Conservation (phyloP, 2,113 vertebrate genomes). For the Podiceps cristatus region DNA sequence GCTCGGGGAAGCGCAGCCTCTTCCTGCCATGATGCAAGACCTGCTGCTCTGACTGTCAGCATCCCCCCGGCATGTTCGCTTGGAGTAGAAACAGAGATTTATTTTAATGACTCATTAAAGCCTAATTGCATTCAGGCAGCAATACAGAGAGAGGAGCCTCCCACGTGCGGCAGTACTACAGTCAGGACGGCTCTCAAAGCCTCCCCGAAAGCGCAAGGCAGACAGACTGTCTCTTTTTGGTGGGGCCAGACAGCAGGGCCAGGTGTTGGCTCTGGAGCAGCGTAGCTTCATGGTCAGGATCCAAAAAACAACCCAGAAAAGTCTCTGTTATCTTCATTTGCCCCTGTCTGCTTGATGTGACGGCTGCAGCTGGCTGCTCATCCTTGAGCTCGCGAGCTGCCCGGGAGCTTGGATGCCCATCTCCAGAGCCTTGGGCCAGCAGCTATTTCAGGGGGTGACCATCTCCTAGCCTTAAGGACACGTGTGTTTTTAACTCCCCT, state of each 20-base stretch:
- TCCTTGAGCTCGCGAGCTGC: not conserved
- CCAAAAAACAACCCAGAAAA: not conserved
- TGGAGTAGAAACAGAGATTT: constrained; percentile 71
- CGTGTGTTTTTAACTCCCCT: not conserved
- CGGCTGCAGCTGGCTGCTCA: not conserved
- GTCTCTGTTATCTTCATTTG: not conserved
- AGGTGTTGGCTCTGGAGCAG: constrained; percentile 8
- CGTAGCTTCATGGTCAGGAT: not conserved
- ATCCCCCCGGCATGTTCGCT: not conserved
- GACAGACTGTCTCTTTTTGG: constrained; percentile 50
- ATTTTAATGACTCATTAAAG: constrained; percentile 73
- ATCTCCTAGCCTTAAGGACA: not conserved
- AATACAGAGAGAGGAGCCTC: constrained; percentile 46
- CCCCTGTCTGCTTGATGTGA: rapidly evolving
- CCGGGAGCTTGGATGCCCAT: not conserved
- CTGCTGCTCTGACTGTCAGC: constrained; percentile 52
- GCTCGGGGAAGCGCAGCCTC: not conserved
- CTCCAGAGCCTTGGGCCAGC: not conserved
- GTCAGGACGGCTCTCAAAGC: not conserved
- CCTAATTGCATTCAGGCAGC: constrained; percentile 67
- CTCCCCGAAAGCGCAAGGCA: constrained; percentile 3
- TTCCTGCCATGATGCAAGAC: constrained; percentile 42
- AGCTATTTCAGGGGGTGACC: not conserved
- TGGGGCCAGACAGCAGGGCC: constrained; percentile 27
- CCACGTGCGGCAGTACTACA: constrained; percentile 62